Evolutionary conservation across 2,113 vertebrate species (phyloP), one percentile per base, ranked within the genome.

Genomic region (Condylura cristata): DNA sequence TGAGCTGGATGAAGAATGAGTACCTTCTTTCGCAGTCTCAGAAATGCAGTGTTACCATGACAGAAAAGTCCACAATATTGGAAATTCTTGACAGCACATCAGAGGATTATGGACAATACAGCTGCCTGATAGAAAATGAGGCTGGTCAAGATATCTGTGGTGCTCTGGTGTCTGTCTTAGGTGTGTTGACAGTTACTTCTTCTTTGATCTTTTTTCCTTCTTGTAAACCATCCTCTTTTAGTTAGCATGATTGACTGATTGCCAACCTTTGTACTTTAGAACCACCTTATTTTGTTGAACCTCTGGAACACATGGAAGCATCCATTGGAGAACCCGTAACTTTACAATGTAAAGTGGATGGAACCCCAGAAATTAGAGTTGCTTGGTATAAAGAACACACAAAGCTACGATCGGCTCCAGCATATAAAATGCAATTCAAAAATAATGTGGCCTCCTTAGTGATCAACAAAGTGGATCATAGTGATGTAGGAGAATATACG

Each of bases 361-460:
- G 99, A 84, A 99, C 99, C 0, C 99, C 99, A 92, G 99, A 99
- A 98, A 99, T 99, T 93, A 99, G 99, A 96, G 99, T 99, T 96
- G 99, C 99, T 78, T 99, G 99, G 99, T 99, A 99, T 96, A 99
- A 99, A 98, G 99, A 98, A 1, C 99, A 99, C 84, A 99, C 99
- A 34, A 99, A 99, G 92, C 98, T 99, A 72, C 98, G 99, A 74
- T 99, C 99, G 70, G 99, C 99, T 83, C 98, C 99, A 78, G 98
- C 98, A 91, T 99, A 99, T 89, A 99, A 98, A 98, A 98, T 99
- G 97, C 99, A 99, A 79, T 99, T 99, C 97, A 97, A 98, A 74
- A 99, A 99, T 97, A 99, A 99, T 0, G 91, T 99, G 39, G 99
- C 99, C 83, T 99, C 98, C 1, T 96, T 99, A 96, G 98, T 99